Evolutionary conservation across 2,113 vertebrate species (phyloP).

Genomic region (Sceloporus undulatus): DNA sequence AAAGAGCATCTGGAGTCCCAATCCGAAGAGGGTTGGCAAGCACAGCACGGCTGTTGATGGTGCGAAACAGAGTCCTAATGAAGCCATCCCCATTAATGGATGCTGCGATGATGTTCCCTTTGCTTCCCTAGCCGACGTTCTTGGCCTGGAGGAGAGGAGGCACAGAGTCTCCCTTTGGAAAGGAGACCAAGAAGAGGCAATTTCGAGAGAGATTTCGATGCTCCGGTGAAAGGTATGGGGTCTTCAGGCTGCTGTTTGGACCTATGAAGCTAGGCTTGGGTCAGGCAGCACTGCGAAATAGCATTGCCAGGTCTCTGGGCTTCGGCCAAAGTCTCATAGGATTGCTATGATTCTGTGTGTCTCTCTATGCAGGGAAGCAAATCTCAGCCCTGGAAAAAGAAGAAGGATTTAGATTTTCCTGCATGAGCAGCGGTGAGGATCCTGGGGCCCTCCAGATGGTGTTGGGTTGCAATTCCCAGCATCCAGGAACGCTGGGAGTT

Average conservation of each 20-base stretch:
- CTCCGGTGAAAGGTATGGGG: not conserved
- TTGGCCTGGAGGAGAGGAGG: not conserved
- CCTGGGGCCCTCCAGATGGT: too few species aligned
- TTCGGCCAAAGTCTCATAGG: too few species aligned
- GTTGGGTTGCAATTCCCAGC: too few species aligned
- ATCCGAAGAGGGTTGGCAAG: not conserved
- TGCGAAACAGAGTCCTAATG: not conserved
- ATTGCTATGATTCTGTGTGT: too few species aligned
- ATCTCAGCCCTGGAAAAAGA: too few species aligned
- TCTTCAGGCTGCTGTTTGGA: not conserved
- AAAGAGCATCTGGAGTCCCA: not conserved
- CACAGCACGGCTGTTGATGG: not conserved
- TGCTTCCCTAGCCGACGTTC: too few species aligned
- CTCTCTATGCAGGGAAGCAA: too few species aligned
- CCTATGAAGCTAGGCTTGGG: not conserved
- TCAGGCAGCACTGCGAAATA: too few species aligned
- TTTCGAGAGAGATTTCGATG: not conserved
- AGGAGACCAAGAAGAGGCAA: not conserved
- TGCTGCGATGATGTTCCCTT: not conserved
- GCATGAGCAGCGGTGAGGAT: too few species aligned
- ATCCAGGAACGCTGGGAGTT: too few species aligned
- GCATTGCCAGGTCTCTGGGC: too few species aligned
- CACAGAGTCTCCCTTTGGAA: not conserved
- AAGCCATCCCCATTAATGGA: not conserved
- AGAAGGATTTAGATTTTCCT: too few species aligned